A percentile compares a stretch with the other conserved stretches of the same genome.
These are phyloP conservation scores for Pteropus alecto DNA, from an alignment of 2,113 vertebrate species.

Conservation along the genomic window DNA sequence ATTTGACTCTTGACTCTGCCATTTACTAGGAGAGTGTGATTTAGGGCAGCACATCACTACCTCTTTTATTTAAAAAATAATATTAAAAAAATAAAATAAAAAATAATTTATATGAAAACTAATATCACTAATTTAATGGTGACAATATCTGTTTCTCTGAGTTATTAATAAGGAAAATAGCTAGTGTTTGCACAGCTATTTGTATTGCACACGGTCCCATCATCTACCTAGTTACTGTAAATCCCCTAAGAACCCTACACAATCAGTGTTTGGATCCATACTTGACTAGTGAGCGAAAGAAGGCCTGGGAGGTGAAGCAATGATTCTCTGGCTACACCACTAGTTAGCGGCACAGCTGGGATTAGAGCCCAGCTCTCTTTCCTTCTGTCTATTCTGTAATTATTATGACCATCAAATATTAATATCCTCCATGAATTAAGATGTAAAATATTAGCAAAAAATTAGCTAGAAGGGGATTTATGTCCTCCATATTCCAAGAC, in stretches of 20 bases:
- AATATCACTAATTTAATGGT: neutral
- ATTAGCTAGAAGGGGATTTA: neutral
- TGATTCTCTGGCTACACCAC: neutral
- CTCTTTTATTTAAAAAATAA: neutral
- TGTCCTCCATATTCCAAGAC: neutral
- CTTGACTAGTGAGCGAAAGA: neutral
- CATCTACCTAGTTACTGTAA: neutral
- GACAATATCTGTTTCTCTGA: neutral
- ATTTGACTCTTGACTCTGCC: neutral
- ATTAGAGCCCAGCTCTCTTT: neutral
- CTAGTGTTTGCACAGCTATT: neutral
- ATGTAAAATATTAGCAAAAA: slow-evolving; percentile 41
- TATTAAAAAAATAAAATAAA: neutral
- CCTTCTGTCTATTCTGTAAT: neutral
- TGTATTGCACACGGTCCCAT: neutral
- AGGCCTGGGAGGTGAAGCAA: neutral
- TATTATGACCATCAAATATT: neutral
- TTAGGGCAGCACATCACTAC: neutral
- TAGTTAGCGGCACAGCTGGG: neutral
- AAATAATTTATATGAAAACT: neutral
- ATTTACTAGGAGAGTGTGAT: neutral
- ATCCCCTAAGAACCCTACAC: neutral
- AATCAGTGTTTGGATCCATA: neutral
- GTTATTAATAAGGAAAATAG: neutral
- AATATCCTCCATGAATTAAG: slow-evolving; percentile 43